A percentile compares a stretch with the other conserved stretches of the same genome.
These are phyloP conservation scores for Nothoprocta pentlandii DNA, from an alignment of 2,113 vertebrate species.

Conservation along the genomic window DNA sequence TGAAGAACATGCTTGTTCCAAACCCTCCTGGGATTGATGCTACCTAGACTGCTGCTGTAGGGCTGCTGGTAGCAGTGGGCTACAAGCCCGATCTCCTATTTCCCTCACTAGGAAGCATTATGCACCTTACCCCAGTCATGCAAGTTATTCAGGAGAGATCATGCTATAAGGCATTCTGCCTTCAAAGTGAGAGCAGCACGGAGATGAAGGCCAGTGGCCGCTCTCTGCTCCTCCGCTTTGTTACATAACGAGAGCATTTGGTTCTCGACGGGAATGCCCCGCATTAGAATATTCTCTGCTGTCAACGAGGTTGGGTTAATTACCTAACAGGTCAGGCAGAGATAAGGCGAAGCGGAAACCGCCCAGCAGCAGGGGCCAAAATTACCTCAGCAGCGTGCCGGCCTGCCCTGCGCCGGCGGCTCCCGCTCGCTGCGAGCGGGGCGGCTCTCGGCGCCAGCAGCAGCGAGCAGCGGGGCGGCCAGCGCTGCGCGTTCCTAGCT, in stretches of 20 bases:
- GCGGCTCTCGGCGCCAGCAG: fast-evolving
- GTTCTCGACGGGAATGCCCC: constrained; percentile 32
- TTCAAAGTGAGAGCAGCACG: not conserved
- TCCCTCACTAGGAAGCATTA: not conserved
- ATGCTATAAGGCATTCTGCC: not conserved
- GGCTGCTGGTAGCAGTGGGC: not conserved
- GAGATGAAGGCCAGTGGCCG: not conserved
- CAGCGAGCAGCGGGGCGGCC: fast-evolving
- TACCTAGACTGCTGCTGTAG: not conserved
- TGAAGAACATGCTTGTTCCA: not conserved
- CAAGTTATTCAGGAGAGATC: not conserved
- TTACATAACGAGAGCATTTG: constrained; percentile 43
- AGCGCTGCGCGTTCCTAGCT: not conserved
- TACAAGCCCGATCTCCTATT: not conserved
- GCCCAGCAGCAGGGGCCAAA: not conserved
- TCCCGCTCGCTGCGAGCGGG: fast-evolving
- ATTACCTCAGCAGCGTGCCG: not conserved
- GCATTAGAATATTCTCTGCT: not conserved
- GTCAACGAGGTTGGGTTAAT: constrained; percentile 40
- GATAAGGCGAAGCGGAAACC: not conserved
- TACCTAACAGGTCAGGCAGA: not conserved
- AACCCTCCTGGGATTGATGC: not conserved
- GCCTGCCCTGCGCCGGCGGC: not conserved
- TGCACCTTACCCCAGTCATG: no score
- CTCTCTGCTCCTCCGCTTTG: not conserved